Evolutionary conservation across 2,797 vertebrate species (phyloP).

Genomic region (Semotilus atromaculatus): DNA sequence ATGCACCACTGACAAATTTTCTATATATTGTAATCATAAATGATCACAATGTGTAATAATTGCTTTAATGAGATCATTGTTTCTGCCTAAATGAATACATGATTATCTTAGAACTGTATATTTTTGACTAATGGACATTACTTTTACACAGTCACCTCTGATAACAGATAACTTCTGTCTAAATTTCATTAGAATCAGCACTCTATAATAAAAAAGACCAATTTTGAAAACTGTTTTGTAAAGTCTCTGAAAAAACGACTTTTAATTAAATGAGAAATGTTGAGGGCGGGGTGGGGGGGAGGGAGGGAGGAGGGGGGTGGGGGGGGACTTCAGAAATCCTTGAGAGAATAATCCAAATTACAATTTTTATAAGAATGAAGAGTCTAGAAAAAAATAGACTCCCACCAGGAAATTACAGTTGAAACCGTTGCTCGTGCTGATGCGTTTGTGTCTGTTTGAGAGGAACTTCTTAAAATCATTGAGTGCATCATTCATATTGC

Average conservation of each 20-base stretch:
- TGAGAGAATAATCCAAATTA: slow-evolving; percentile 1
- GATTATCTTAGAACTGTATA: neutral
- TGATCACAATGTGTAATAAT: neutral
- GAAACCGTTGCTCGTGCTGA: neutral
- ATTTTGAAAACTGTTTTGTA: neutral
- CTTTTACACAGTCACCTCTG: neutral
- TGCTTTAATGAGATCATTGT: neutral
- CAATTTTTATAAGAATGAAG: slow-evolving; percentile 22
- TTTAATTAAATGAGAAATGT: slow-evolving; percentile 1
- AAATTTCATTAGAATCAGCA: too few relatives aligned
- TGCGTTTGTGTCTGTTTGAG: slow-evolving; percentile 2
- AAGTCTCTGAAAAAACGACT: neutral
- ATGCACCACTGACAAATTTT: neutral
- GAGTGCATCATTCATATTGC: slow-evolving; percentile 6
- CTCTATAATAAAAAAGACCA: too few relatives aligned
- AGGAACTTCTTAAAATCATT: slow-evolving; percentile 7
- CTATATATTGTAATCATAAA: neutral
- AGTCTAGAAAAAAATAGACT: neutral
- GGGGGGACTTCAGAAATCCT: neutral
- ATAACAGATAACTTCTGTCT: neutral
- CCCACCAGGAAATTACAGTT: neutral
- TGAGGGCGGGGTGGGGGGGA: neutral
- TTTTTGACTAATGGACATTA: neutral
- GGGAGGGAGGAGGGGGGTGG: too few relatives aligned
- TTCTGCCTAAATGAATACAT: neutral